Conservation (phyloP, 2,797 vertebrate species). For the Propithecus perrieri region DNA sequence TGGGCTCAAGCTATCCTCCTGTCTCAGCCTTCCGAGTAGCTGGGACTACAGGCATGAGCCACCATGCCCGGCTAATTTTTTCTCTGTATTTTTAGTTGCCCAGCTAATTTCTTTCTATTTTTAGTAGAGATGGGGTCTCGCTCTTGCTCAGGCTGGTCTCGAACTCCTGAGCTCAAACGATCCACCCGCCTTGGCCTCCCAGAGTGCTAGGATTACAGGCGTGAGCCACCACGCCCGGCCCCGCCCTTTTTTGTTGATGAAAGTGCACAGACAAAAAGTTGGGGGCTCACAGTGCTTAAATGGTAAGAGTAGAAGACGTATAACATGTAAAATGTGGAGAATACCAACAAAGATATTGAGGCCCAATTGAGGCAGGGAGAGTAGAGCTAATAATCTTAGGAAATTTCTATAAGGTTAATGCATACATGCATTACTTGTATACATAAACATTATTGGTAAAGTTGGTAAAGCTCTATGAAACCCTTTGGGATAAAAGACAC, state of each 20-base stretch:
- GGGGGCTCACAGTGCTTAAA: background rate
- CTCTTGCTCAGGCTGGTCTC: too few species aligned
- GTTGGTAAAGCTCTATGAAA: constrained; percentile 70
- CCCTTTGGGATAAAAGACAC: constrained; percentile 48
- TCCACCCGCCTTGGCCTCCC: accelerated
- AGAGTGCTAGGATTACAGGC: too few species aligned
- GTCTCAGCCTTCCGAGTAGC: too few species aligned
- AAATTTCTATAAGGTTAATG: constrained; percentile 42
- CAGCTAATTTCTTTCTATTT: too few species aligned
- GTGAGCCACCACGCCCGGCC: too few species aligned
- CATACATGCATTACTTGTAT: background rate
- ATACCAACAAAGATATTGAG: background rate
- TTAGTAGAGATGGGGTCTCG: too few species aligned
- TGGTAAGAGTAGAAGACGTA: background rate
- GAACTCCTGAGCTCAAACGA: too few species aligned
- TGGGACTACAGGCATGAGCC: too few species aligned
- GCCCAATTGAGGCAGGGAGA: background rate
- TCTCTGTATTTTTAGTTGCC: too few species aligned
- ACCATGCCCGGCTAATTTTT: too few species aligned
- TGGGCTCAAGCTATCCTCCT: too few species aligned
- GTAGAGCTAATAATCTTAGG: background rate
- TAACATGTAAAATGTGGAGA: background rate
- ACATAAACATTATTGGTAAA: constrained; percentile 47
- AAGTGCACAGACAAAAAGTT: background rate
- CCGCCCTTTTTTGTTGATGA: background rate